Conservation (phyloP, 2,113 vertebrate species). For the Cynoglossus semilaevis region DNA sequence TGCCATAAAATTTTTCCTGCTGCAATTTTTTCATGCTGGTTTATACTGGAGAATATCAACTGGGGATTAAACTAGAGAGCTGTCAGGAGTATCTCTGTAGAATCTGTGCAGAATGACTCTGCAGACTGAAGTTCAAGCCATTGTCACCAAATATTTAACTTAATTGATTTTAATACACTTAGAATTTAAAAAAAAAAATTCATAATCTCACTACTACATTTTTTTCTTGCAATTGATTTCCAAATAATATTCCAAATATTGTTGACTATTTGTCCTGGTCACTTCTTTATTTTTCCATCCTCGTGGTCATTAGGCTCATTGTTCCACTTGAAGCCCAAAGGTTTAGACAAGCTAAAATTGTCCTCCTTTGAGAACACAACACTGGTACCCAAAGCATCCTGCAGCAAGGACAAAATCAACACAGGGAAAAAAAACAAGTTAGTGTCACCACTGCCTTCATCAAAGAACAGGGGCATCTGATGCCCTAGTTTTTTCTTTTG, state of each 20-base stretch:
- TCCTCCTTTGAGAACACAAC: slow-evolving; percentile 59
- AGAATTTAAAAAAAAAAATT: too few species aligned
- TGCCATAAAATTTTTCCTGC: too few species aligned
- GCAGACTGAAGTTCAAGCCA: too few species aligned
- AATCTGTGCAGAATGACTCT: too few species aligned
- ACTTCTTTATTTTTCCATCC: slow-evolving; percentile 26
- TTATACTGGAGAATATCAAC: too few species aligned
- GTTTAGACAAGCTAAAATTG: slow-evolving; percentile 59
- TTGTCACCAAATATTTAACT: too few species aligned
- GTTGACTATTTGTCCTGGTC: slow-evolving; percentile 30
- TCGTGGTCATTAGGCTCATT: slow-evolving; percentile 49
- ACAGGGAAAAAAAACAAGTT: slow-evolving; percentile 36
- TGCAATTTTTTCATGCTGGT: too few species aligned
- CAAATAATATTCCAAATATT: slow-evolving; percentile 25
- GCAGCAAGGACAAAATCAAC: slow-evolving; percentile 74
- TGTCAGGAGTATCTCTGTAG: too few species aligned
- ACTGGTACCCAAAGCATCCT: slow-evolving; percentile 57
- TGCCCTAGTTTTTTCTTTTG: slow-evolving; percentile 57
- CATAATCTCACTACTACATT: too few species aligned
- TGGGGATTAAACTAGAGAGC: too few species aligned
- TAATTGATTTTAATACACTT: too few species aligned
- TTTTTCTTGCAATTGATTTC: slow-evolving; percentile 1
- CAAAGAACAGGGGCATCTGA: slow-evolving; percentile 60
- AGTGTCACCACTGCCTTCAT: slow-evolving; percentile 34
- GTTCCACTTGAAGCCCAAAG: slow-evolving; percentile 47